These are phyloP conservation scores for Bombus terrestris DNA, from an alignment of 1,140 invertebrate genomes.

Conservation along the genomic window DNA sequence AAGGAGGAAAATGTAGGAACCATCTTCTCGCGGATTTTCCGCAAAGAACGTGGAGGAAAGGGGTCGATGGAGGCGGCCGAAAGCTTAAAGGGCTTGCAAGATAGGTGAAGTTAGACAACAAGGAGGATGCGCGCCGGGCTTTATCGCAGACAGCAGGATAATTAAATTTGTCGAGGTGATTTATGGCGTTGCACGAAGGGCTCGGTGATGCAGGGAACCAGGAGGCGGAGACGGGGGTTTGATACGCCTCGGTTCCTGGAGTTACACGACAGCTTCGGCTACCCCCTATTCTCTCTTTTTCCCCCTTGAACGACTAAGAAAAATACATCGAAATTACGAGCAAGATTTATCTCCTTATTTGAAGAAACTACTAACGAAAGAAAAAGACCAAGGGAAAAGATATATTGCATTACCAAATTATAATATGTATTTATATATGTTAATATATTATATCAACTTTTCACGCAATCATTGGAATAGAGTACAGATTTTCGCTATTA, in stretches of 20 bases:
- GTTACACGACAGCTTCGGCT: conserved; percentile 45
- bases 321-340: conserved; percentile 39
- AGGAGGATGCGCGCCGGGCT: conserved; percentile 75
- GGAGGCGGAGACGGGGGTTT: conserved; percentile 20
- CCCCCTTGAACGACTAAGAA: conserved; percentile 17
- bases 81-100: conserved; percentile 71
- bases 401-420: no score
- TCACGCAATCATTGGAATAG: no score
- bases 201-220: conserved; percentile 17
- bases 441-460: no score
- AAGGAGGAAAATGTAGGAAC: not conserved
- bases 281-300: not conserved
- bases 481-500: no score
- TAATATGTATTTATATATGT: no score
- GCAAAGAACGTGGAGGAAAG: conserved; percentile 23
- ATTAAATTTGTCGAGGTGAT: conserved; percentile 85
- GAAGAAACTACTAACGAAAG: conserved; percentile 14
- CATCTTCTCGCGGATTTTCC: conserved; percentile 45
- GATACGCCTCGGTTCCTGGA: conserved; percentile 56
- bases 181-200: conserved; percentile 77
- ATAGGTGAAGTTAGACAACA: conserved; percentile 75
- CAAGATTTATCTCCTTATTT: conserved; percentile 40
- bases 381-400: not conserved
- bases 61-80: conserved; percentile 61
- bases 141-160: conserved; percentile 84